A percentile compares a stretch with the other conserved stretches of the same genome.
These are phyloP conservation scores for Synodontis membranacea DNA, from an alignment of 2,113 vertebrate species.

Conservation along the genomic window DNA sequence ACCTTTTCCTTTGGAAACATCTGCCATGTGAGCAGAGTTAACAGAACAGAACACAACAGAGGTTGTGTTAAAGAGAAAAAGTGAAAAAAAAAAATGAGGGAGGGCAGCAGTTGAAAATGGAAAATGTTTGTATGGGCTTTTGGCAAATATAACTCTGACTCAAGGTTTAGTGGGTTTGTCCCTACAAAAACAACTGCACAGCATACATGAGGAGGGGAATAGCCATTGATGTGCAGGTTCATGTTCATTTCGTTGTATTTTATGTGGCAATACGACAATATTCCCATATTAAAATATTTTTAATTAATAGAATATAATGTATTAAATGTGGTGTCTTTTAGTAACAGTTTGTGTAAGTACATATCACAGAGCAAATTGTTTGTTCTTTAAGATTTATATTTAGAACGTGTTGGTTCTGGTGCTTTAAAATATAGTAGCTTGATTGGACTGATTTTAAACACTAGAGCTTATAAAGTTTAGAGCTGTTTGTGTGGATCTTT, in stretches of 20 bases:
- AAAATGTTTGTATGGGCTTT: conserved; percentile 71
- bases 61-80: conserved; percentile 38
- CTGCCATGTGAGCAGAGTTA: conserved; percentile 12
- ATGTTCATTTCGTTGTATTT: neutral
- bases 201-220: conserved; percentile 41
- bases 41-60: neutral
- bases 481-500: neutral
- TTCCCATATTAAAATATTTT: neutral
- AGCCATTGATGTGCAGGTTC: neutral
- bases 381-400: neutral
- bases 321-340: neutral
- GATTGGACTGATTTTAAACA: neutral
- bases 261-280: neutral
- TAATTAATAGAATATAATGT: neutral
- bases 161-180: conserved; percentile 72
- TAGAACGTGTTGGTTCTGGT: neutral
- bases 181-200: conserved; percentile 62
- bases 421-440: neutral
- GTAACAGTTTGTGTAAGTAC: neutral
- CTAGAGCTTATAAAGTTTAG: neutral
- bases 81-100: conserved; percentile 14
- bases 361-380: neutral
- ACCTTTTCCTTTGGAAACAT: conserved; percentile 50
- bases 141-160: conserved; percentile 70
- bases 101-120: conserved; percentile 57